Evolutionary conservation across 1,140 invertebrate species (phyloP), one percentile per base, ranked within the genome.

Genomic region (Drosophila persimilis): DNA sequence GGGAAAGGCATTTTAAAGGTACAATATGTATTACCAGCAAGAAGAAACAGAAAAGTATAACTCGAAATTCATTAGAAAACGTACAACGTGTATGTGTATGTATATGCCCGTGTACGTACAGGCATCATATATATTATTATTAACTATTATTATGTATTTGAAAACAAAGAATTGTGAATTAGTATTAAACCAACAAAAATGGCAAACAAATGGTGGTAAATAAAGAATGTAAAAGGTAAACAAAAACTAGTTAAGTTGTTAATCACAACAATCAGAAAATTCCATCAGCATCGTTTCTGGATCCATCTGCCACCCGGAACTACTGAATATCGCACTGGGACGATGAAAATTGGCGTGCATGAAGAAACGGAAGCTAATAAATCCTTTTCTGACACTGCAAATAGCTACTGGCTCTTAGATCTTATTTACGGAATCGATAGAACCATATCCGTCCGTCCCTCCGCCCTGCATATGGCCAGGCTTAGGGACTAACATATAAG

Each of bases 151-250:
- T 80, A 85, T 81, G 83, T 85, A 85, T 85, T 85, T 81, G 73
- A 86, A 73, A 86, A 62, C 77, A 85, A 86, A 86, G 81, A 75
- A 85, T 86, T 85, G 81, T 85, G 81, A 85, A 85, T 86, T 85
- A 85, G 81, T 86, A 86, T 81, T 85, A 85, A 85, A 80, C 47
- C 65, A 56, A 83, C 58, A 63, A 73, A 76, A 79, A 83, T 66
- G 73, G 70, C 73, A 86, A 81, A 80, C 73, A 84, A 86, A 77
- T 35, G 31, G 71, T 67, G 81, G 83, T 77, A 80, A 86, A 86
- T 86, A 85, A 85, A 85, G 73, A 81, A 77, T 80, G 77, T 86
- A 83, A 77, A 77, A 64, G 41, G 60, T 48, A 48, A 60, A 44
- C 45, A 60, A 44, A 47, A 26, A 5, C 24, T 5, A 26, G 4